Evolutionary conservation across 1,140 invertebrate species (phyloP).

Genomic region (Hyposmocoma kahamanoa): DNA sequence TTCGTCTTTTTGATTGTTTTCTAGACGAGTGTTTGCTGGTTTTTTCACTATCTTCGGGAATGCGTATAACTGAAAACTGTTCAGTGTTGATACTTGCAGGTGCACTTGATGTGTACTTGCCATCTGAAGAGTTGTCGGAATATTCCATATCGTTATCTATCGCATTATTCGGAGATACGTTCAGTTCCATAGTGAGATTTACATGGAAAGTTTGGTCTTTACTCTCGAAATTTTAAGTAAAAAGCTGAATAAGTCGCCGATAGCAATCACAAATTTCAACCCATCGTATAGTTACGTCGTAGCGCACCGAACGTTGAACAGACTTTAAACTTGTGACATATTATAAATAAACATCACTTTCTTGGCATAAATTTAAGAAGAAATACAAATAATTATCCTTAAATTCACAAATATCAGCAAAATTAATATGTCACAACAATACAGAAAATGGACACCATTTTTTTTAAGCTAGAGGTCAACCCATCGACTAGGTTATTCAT

Average conservation of each 20-base stretch:
- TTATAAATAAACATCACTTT: too few relatives aligned
- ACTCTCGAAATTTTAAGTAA: constrained; percentile 13
- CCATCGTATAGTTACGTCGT: constrained; percentile 52
- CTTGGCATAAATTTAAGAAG: too few relatives aligned
- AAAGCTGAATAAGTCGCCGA: constrained; percentile 49
- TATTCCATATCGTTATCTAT: constrained; percentile 53
- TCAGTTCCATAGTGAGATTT: constrained; percentile 54
- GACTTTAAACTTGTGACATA: too few relatives aligned
- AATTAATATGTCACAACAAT: constrained; percentile 72
- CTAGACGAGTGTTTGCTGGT: constrained; percentile 70
- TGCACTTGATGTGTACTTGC: constrained; percentile 52
- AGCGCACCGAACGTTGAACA: too few relatives aligned
- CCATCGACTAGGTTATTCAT: too few relatives aligned
- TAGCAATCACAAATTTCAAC: constrained; percentile 62
- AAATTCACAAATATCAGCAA: too few relatives aligned
- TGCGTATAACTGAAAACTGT: constrained; percentile 59
- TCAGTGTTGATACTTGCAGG: constrained; percentile 55
- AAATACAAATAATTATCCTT: too few relatives aligned
- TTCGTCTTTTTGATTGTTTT: constrained; percentile 85
- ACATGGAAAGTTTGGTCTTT: constrained; percentile 16
- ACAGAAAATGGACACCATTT: constrained; percentile 65
- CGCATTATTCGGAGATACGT: constrained; percentile 48
- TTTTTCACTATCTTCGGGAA: constrained; percentile 61
- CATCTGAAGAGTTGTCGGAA: constrained; percentile 56
- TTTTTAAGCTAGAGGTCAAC: too few relatives aligned